Evolutionary conservation across 2,888 invertebrate genomes (phyloP), one percentile per base, ranked within the genome.

Genomic region (Quadroppia sp.): DNA sequence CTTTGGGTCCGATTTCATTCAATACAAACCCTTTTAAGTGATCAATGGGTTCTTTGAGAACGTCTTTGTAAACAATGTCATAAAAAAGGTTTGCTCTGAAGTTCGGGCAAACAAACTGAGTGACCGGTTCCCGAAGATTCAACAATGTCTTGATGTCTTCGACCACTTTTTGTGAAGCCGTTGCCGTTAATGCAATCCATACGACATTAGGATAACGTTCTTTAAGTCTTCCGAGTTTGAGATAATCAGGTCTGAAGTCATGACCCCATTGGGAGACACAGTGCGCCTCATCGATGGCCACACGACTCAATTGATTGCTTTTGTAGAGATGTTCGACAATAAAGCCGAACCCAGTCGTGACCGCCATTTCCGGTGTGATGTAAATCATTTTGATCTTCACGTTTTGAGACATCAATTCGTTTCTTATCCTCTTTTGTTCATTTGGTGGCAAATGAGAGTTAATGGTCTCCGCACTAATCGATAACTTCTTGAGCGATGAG

Each of bases 231-330:
- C 95, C 94, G 30, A 99, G 84, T 82, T 93, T 92, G 28, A 97
- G 85, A 82, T 97, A 99, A 82, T 94, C 94, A 0, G 94, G 94
- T 9, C 95, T 86, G 82, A 99, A 99, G 83, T 98, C 97, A 83
- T 98, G 98, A 0, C 99, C 99, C 99, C 98, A 99, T 80, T 98
- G 91, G 80, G 94, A 95, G 0, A 99, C 94, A 84, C 96, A 96
- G 83, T 96, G 96, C 1, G 95, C 96, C 85, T 99, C 99, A 83
- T 99, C 99, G 15, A 99, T 90, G 28, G 96, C 90, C 79, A 99
- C 88, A 82, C 92, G 94, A 0, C 91, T 89, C 4, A 99, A 83
- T 81, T 92, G 89, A 73, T 90, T 87, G 80, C 88, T 87, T 79
- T 89, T 89, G 73, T 88, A 84, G 78, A 96, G 83, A 79, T 88